Base-by-base conservation (phyloP, 1,140 invertebrate genomes). In the Heliothis virescens region DNA sequence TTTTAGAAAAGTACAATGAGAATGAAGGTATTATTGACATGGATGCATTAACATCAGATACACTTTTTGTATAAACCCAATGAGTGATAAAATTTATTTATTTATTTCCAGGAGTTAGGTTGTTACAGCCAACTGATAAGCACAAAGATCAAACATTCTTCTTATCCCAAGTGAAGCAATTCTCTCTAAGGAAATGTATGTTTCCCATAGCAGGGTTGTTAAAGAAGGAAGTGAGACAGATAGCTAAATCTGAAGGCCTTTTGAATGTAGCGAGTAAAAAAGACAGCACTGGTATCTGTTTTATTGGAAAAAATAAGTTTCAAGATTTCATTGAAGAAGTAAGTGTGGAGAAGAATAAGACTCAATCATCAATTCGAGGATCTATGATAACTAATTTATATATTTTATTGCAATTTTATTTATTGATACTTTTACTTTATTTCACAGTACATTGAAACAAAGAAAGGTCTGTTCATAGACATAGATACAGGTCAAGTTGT, bases 141-240 rank as follows among this genome's bases (percentile, higher is more conserved):
- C 91, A 94, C 21, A 99, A 99, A 95, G 99, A 99, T 93, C 99
- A 99, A 95, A 99, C 98, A 18, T 98, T 99, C 88, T 99, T 99
- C 89, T 91, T 99, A 18, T 97, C 97, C 79, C 98, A 98, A 95
- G 96, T 99, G 41, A 91, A 96, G 55, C 97, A 98, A 89, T 89
- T 96, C 75, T 95, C 98, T 7, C 94, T 99, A 13, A 95, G 96
- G 84, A 96, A 95, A 89, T 97, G 98, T 55, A 97, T 99, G 96
- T 99, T 99, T 95, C 99, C 99, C 13, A 82, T 99, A 59, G 98
- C 98, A 47, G 93, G 96, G 67, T 90, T 98, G 48, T 87, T 95
- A 0, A 99, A 99, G 94, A 89, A 82, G 50, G 92, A 97, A 89
- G 98, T 99, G 0, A 98, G 98, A 94, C 88, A 96, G 81, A 96